A percentile compares a stretch with the other conserved stretches of the same genome.
Evolutionary conservation across 1,140 invertebrate species (phyloP).

Genomic region (Solenopsis fugax): DNA sequence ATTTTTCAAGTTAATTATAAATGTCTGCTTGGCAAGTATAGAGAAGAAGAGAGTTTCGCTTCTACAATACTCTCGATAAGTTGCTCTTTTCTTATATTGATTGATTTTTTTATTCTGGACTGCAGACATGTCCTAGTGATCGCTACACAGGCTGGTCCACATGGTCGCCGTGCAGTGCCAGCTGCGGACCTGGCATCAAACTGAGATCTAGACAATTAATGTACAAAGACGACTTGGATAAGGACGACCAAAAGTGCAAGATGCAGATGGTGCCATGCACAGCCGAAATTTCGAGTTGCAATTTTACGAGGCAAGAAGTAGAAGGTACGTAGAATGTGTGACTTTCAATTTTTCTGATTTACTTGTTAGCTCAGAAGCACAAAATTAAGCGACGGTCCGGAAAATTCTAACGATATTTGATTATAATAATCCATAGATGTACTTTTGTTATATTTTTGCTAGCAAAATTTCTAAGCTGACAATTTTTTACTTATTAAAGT

Average conservation of each 20-base stretch:
- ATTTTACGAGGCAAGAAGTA: slow-evolving; percentile 86
- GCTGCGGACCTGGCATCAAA: slow-evolving; percentile 89
- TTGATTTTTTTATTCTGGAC: not conserved
- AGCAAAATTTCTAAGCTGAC: not conserved
- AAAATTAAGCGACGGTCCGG: not conserved
- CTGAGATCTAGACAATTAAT: slow-evolving; percentile 88
- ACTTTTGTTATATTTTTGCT: not conserved
- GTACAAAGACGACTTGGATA: slow-evolving; percentile 77
- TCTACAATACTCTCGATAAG: not conserved
- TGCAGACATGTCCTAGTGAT: slow-evolving; percentile 80
- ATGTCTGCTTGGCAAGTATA: not conserved
- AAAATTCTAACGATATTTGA: not conserved
- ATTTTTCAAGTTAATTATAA: not conserved
- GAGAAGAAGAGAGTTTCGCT: not conserved
- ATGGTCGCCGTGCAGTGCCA: slow-evolving; percentile 90
- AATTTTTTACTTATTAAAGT: not conserved
- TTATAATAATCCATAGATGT: not conserved
- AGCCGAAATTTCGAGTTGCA: slow-evolving; percentile 86
- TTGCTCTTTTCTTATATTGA: not conserved
- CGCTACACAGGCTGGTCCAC: slow-evolving; percentile 88
- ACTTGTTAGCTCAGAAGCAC: not conserved
- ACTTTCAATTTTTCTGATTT: not conserved
- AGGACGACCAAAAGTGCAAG: slow-evolving; percentile 83
- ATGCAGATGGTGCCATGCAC: slow-evolving; percentile 83
- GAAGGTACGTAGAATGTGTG: slow-evolving; percentile 78